Conservation (phyloP, 2,888 invertebrate genomes). For the Meliscaeva auricollis region DNA sequence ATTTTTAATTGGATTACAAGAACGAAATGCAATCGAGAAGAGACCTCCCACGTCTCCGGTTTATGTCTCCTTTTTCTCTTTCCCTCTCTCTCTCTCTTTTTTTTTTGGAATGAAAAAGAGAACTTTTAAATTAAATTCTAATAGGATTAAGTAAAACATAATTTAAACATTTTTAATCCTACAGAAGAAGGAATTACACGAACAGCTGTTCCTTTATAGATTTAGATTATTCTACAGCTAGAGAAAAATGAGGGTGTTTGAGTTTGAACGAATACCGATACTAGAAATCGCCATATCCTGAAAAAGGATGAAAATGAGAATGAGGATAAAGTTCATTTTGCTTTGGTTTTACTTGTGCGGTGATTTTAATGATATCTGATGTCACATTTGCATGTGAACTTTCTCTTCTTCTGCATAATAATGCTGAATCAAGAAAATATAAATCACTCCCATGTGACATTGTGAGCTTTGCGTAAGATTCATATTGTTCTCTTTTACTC, state of each 20-base stretch:
- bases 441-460: constrained; percentile 37
- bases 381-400: constrained; percentile 28
- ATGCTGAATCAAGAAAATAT: constrained; percentile 22
- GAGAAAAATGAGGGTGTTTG: background rate
- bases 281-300: constrained; percentile 22
- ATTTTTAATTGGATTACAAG: constrained; percentile 65
- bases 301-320: background rate
- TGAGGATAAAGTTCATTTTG: constrained; percentile 1
- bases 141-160: constrained; percentile 70
- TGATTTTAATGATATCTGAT: constrained; percentile 29
- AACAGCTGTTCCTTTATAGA: constrained; percentile 24
- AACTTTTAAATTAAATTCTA: constrained; percentile 54
- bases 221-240: constrained; percentile 1
- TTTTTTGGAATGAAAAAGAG: background rate
- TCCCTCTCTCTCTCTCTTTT: background rate
- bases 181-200: constrained; percentile 11
- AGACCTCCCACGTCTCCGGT: background rate
- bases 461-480: constrained; percentile 19
- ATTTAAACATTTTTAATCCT: constrained; percentile 64
- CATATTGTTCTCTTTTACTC: background rate
- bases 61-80: background rate
- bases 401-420: background rate
- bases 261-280: background rate
- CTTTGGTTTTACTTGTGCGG: background rate
- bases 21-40: constrained; percentile 37